These are phyloP conservation scores for Heliconius hewitsoni DNA, from an alignment of 1,140 invertebrate species.

Conservation along the genomic window DNA sequence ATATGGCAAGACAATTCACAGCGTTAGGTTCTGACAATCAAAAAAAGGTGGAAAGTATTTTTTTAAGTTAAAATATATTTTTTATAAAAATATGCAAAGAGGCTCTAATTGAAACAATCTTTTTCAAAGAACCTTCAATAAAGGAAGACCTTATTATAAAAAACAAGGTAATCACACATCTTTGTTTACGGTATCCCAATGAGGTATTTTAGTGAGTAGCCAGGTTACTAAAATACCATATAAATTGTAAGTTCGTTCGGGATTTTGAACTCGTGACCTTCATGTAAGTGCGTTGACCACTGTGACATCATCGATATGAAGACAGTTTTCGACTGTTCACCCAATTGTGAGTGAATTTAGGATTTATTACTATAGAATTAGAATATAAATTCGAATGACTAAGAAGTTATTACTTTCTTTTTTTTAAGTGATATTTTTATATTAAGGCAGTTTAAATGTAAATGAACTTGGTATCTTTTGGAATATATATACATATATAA, in stretches of 20 bases:
- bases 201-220: too few relatives aligned
- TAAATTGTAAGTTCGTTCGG: not conserved
- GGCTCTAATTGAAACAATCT: too few relatives aligned
- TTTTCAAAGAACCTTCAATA: too few relatives aligned
- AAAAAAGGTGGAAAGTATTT: too few relatives aligned
- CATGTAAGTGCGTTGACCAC: not conserved
- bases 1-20: not conserved
- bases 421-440: not conserved
- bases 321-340: not conserved
- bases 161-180: too few relatives aligned
- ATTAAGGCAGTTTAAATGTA: not conserved
- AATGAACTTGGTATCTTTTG: too few relatives aligned
- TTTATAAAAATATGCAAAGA: too few relatives aligned
- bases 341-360: not conserved
- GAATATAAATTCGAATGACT: not conserved
- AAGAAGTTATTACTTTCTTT: not conserved
- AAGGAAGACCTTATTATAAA: too few relatives aligned
- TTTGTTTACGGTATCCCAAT: too few relatives aligned
- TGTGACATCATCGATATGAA: slow-evolving; percentile 8
- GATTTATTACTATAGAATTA: not conserved
- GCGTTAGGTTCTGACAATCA: not conserved
- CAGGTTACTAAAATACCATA: too few relatives aligned
- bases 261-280: slow-evolving; percentile 7
- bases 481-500: too few relatives aligned
- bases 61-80: too few relatives aligned